Evolutionary conservation across 2,888 invertebrate species (phyloP).

Genomic region (Didymodactylos carnosus): DNA sequence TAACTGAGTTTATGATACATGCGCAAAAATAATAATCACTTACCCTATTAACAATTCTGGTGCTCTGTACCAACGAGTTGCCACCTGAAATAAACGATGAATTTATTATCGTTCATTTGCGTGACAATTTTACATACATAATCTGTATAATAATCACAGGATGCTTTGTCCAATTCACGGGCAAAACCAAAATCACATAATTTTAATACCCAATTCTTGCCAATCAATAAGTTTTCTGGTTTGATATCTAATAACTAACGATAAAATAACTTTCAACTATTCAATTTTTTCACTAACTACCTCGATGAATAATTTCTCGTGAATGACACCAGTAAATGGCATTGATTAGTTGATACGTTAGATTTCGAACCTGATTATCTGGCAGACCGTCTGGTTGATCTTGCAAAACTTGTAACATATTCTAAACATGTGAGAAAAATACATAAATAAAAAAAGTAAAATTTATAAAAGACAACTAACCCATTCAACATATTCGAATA

Average conservation of each 20-base stretch:
- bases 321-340: slow-evolving; percentile 32
- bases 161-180: neutral
- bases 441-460: neutral
- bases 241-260: slow-evolving; percentile 34
- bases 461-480: slow-evolving; percentile 18
- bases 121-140: slow-evolving; percentile 20
- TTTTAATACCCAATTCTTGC: slow-evolving; percentile 27
- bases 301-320: slow-evolving; percentile 31
- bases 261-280: neutral
- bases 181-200: slow-evolving; percentile 33
- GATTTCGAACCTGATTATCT: slow-evolving; percentile 26
- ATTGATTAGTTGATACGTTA: slow-evolving; percentile 29
- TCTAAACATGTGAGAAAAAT: slow-evolving; percentile 19
- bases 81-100: slow-evolving; percentile 18
- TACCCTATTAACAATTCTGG: slow-evolving; percentile 33
- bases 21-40: slow-evolving; percentile 3
- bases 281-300: slow-evolving; percentile 17
- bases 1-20: neutral
- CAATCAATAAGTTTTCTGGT: slow-evolving; percentile 33
- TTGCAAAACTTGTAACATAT: slow-evolving; percentile 32
- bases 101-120: no score
- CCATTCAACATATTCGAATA: slow-evolving; percentile 33
- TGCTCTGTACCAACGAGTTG: slow-evolving; percentile 33
- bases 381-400: slow-evolving; percentile 29
- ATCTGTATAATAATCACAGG: neutral